Conservation (phyloP, 2,797 vertebrate species). For the Rhinatrema bivittatum region DNA sequence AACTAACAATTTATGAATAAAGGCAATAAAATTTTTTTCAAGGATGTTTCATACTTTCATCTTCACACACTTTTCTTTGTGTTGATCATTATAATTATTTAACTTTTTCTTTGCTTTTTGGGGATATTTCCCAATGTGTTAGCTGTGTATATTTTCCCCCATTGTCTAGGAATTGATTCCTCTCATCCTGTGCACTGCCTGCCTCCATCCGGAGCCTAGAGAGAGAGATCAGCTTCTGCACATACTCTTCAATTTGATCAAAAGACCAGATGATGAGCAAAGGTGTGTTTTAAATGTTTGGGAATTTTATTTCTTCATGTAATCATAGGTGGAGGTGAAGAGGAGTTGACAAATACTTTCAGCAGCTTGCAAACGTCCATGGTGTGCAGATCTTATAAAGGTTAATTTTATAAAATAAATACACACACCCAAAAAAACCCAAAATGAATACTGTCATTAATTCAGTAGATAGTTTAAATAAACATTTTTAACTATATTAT, state of each 20-base stretch:
- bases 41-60: no score
- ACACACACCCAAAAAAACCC: no score
- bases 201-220: slow-evolving; percentile 94
- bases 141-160: slow-evolving; percentile 20
- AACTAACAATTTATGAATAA: no score
- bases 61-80: no score
- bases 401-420: background rate
- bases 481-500: no score
- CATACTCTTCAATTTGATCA: slow-evolving; percentile 97
- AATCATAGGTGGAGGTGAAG: background rate
- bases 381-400: background rate
- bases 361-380: background rate
- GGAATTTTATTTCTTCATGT: background rate
- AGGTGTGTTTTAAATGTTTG: slow-evolving; percentile 58
- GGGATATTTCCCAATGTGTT: slow-evolving; percentile 24
- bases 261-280: slow-evolving; percentile 95
- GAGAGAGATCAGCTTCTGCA: slow-evolving; percentile 97
- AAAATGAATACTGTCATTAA: no score
- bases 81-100: slow-evolving; percentile 11
- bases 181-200: slow-evolving; percentile 94
- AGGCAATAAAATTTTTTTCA: no score
- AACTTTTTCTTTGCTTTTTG: slow-evolving; percentile 11
- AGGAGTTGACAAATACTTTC: background rate
- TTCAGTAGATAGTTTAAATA: no score
- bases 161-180: slow-evolving; percentile 86